Conservation (phyloP, 2,797 vertebrate species). For the Epinephelus coioides region DNA sequence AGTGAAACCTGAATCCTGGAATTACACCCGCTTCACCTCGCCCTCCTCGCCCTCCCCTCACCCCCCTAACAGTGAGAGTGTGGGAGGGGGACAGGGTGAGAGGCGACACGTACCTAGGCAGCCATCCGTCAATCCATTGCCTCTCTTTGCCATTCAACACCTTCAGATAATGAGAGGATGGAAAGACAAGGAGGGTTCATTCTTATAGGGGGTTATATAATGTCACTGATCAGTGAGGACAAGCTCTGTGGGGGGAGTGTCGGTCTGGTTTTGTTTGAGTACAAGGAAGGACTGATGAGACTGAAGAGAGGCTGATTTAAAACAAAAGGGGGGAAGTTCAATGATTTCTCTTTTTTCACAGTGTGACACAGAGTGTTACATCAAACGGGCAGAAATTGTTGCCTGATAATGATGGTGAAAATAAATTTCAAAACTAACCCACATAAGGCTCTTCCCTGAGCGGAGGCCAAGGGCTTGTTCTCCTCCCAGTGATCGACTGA, state of each 20-base stretch:
- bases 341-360: slow-evolving; percentile 59
- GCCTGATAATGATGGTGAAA: slow-evolving; percentile 25
- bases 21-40: slow-evolving; percentile 75
- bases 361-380: neutral
- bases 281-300: slow-evolving; percentile 29
- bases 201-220: slow-evolving; percentile 63
- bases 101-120: slow-evolving; percentile 49
- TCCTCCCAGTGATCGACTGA: slow-evolving; percentile 7
- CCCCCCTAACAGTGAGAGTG: slow-evolving; percentile 67
- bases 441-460: slow-evolving; percentile 10
- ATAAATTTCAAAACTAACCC: slow-evolving; percentile 30
- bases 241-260: slow-evolving; percentile 35
- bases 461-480: slow-evolving; percentile 1
- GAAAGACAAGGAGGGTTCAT: slow-evolving; percentile 68
- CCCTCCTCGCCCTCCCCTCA: slow-evolving; percentile 27
- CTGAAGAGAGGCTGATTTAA: slow-evolving; percentile 18
- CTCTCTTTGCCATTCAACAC: slow-evolving; percentile 68
- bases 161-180: slow-evolving; percentile 62
- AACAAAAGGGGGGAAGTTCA: slow-evolving; percentile 58
- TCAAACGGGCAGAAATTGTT: slow-evolving; percentile 20
- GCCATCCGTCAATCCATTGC: slow-evolving; percentile 59
- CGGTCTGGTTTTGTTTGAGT: slow-evolving; percentile 6
- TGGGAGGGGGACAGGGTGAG: slow-evolving; percentile 67
- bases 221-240: slow-evolving; percentile 51
- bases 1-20: slow-evolving; percentile 86